Evolutionary conservation across 2,888 invertebrate genomes (phyloP).

Genomic region (Ophion ventricosus): DNA sequence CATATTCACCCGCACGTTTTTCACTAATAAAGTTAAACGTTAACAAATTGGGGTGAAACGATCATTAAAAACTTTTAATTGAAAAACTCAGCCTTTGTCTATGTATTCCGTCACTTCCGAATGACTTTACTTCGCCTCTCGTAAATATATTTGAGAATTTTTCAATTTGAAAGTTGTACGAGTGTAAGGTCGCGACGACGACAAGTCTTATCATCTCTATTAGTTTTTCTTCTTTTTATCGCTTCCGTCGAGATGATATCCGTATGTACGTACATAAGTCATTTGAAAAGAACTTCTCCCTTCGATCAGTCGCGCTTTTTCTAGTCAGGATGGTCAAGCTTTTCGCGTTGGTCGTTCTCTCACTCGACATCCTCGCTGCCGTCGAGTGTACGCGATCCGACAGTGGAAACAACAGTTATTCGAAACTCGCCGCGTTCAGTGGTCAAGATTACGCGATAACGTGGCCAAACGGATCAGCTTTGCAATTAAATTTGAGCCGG

Average conservation of each 20-base stretch:
- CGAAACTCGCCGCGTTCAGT: background rate
- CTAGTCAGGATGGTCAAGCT: background rate
- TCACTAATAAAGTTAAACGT: too few species aligned
- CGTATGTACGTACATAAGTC: background rate
- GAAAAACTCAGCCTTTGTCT: too few species aligned
- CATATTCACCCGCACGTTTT: too few species aligned
- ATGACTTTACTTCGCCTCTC: background rate
- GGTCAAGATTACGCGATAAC: background rate
- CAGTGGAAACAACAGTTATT: background rate
- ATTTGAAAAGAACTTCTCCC: background rate
- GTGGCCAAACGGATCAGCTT: conserved; percentile 51
- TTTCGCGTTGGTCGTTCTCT: background rate
- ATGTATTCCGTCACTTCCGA: too few species aligned
- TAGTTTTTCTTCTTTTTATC: background rate
- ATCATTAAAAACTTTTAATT: too few species aligned
- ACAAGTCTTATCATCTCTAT: conserved; percentile 15
- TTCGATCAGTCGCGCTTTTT: background rate
- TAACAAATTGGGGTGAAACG: too few species aligned
- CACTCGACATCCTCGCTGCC: background rate
- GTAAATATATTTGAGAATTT: background rate
- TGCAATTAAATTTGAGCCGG: conserved; percentile 19
- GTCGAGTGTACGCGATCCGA: background rate
- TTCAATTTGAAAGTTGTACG: background rate
- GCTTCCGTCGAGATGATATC: background rate
- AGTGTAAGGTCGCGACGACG: conserved; percentile 7